These are phyloP conservation scores for Danaus plexippus DNA, from an alignment of 1,140 invertebrate genomes.

Conservation along the genomic window DNA sequence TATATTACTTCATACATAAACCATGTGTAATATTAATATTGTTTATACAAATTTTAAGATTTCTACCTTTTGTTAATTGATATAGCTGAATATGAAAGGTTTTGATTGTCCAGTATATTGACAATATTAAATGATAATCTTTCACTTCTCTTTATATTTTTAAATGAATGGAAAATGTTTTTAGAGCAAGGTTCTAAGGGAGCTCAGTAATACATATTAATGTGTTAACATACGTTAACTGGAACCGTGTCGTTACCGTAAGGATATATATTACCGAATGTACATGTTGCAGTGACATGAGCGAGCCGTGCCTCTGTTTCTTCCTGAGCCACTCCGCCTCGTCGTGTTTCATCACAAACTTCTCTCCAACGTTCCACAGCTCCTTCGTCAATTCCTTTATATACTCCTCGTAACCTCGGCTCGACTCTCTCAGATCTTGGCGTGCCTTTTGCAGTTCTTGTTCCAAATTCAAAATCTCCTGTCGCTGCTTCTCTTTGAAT, in stretches of 20 bases:
- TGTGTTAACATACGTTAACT: not conserved
- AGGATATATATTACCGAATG: slow-evolving; percentile 41
- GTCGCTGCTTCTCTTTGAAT: slow-evolving; percentile 62
- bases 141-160: too few relatives aligned
- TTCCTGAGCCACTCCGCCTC: slow-evolving; percentile 68
- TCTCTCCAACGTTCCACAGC: slow-evolving; percentile 75
- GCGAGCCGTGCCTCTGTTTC: slow-evolving; percentile 44
- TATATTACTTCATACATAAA: slow-evolving; percentile 5
- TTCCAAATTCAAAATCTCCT: slow-evolving; percentile 58
- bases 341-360: slow-evolving; percentile 72
- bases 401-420: slow-evolving; percentile 73
- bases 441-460: slow-evolving; percentile 53
- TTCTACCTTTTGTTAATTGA: too few relatives aligned
- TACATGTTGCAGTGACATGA: slow-evolving; percentile 61
- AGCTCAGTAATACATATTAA: slow-evolving; percentile 1
- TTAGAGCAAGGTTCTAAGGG: not conserved
- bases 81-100: too few relatives aligned
- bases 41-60: not conserved
- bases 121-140: too few relatives aligned
- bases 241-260: not conserved
- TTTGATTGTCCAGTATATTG: too few relatives aligned
- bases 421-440: slow-evolving; percentile 70
- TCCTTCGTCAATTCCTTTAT: slow-evolving; percentile 70
- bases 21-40: not conserved
- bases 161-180: not conserved